A percentile compares a stretch with the other conserved stretches of the same genome.
These are phyloP conservation scores for Pristionchus maxplancki DNA, from an alignment of 2,888 invertebrate genomes.

Conservation along the genomic window DNA sequence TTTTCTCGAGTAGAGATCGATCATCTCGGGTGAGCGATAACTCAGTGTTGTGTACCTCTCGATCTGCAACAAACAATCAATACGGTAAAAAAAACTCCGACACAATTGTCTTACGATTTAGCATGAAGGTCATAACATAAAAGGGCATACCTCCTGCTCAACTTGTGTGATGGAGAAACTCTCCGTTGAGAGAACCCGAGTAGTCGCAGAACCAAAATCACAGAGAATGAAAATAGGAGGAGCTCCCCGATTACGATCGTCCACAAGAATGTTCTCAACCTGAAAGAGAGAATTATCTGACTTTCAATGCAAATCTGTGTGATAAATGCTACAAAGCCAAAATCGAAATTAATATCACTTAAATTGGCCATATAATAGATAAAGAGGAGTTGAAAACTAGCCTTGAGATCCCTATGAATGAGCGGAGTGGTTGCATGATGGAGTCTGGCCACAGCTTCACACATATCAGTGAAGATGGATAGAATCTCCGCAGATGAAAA, in stretches of 20 bases:
- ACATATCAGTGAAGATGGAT: conserved; percentile 91
- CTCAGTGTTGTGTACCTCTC: conserved; percentile 88
- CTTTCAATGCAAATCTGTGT: no score
- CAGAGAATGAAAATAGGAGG: conserved; percentile 86
- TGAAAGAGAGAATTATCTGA: conserved; percentile 78
- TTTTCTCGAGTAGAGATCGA: conserved; percentile 90
- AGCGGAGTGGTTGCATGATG: conserved; percentile 95
- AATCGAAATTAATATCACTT: neutral
- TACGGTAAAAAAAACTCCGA: no score
- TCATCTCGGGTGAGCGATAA: conserved; percentile 93
- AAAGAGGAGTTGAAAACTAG: conserved; percentile 68
- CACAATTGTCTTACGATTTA: no score
- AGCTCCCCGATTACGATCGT: conserved; percentile 84
- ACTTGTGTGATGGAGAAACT: conserved; percentile 63
- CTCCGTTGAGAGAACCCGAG: conserved; percentile 82
- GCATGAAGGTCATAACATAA: no score
- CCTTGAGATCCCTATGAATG: conserved; percentile 92
- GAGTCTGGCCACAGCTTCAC: conserved; percentile 90
- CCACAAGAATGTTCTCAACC: conserved; percentile 91
- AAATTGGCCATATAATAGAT: conserved; percentile 49
- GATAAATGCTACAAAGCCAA: neutral
- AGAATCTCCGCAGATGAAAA: conserved; percentile 83
- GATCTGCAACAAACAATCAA: conserved; percentile 55
- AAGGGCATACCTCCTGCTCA: conserved; percentile 73
- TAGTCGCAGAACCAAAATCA: conserved; percentile 95